Evolutionary conservation across 2,113 vertebrate genomes (phyloP), one percentile per base, ranked within the genome.

Genomic region (Girardinichthys multiradiatus): DNA sequence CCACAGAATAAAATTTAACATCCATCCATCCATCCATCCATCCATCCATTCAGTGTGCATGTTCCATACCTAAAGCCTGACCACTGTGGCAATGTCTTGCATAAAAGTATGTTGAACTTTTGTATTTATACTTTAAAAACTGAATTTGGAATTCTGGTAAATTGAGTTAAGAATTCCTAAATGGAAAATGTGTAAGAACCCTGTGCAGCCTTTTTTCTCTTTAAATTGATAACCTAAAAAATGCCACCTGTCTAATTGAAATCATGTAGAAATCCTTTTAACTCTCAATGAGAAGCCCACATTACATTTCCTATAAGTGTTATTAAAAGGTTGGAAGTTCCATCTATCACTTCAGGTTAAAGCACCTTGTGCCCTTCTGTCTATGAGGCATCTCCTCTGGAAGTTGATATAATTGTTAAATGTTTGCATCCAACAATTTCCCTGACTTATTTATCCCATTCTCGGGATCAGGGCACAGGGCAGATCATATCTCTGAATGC

Each of bases 371-470:
- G 60, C 37, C 12, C 24, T 29, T 14, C 30, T 60, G 29, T 3
- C 30, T 68, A 0, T 8, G 26, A 64, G 1, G 29, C 31, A 64
- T 57, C 33, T 21, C 59, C 37, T 61, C 48, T 48, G 39, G 31
- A n/a, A 29, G 17, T 39, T 61, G 0, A 37, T 64, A 37, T 79
- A 59, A 69, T 59, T 62, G 30, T 59, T 73, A 68, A 37, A 37
- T 64, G 27, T 74, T 74, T 57, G 7, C 67, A 64, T 77, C 63
- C 33, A 57, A 10, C 35, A 39, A 26, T 45, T 80, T 77, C 57
- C 68, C 27, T 68, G 24, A 31, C 33, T 31, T 30, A 48, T 0
- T 66, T 57, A 59, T 69, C 30, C 45, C 35, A 14, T 9, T 57
- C 29, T 37, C 17, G 17, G 21, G 51, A 27, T 17, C 27, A 4